Percentiles rank a stretch among this genome's conserved stretches.
phyloP scores from a whole-genome alignment of 2,797 vertebrate genomes.

The Rhinoraja longicauda region DNA sequence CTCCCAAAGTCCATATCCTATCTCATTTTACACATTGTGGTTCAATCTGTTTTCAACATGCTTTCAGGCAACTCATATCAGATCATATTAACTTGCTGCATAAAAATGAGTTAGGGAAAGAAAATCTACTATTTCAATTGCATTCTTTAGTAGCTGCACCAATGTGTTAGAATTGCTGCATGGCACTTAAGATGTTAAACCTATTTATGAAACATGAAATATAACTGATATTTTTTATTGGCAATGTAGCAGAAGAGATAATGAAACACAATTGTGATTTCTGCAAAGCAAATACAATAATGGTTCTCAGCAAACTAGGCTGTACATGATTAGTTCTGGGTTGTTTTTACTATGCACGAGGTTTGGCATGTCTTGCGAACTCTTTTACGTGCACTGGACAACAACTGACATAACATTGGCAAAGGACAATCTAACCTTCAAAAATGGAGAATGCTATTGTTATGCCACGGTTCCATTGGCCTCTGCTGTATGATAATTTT shows the following conservation, averaged over 20 bases:
- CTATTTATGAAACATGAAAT: conserved; percentile 23
- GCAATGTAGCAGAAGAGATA: neutral
- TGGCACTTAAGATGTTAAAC: neutral
- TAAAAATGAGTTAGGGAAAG: too few relatives aligned
- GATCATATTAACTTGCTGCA: neutral
- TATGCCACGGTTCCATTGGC: neutral
- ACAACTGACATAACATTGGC: neutral
- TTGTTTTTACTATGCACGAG: neutral
- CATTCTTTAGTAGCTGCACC: neutral
- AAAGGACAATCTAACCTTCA: neutral
- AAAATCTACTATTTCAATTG: neutral
- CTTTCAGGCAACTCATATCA: neutral
- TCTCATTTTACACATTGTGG: neutral
- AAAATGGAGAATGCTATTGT: neutral
- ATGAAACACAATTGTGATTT: conserved; percentile 1
- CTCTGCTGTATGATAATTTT: neutral
- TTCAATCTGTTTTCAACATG: neutral
- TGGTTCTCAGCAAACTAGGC: neutral
- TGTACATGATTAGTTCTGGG: neutral
- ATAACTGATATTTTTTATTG: conserved; percentile 7
- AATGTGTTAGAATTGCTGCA: neutral
- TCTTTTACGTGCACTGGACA: neutral
- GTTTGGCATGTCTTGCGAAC: neutral
- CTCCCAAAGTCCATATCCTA: neutral
- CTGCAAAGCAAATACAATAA: neutral